Evolutionary conservation across 2,113 vertebrate species (phyloP).

Genomic region (human): GRCh38 chr13:101529001-101529500

Average conservation of each 20-base stretch:
- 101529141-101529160: neutral
- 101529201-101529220: neutral
- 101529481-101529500: neutral
- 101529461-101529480: neutral
- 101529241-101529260: neutral
- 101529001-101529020: neutral
- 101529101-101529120: neutral
- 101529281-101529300: neutral
- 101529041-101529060: neutral
- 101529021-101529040: neutral
- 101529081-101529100: neutral
- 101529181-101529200: neutral
- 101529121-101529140: neutral
- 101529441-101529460: neutral
- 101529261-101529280: neutral
- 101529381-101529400: neutral
- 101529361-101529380: neutral
- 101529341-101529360: neutral
- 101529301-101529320: neutral
- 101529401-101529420: neutral
- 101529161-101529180: neutral
- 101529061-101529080: neutral
- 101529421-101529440: neutral
- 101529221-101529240: neutral
- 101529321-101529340: neutral